Base-by-base conservation (phyloP, 2,113 vertebrate species). In the Zosterops hypoxanthus region DNA sequence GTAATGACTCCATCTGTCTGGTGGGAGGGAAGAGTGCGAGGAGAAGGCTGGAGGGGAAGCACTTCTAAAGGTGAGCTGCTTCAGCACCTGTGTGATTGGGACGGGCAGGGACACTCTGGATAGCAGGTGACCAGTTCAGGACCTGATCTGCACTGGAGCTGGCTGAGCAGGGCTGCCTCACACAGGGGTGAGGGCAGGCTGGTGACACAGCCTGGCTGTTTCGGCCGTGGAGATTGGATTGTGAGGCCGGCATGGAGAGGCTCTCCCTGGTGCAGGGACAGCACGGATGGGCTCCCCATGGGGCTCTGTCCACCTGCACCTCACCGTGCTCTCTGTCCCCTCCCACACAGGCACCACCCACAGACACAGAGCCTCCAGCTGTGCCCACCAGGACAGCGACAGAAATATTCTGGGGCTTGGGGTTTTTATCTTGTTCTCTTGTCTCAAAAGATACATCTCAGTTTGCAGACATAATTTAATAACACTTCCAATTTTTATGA, bases 401-500 rank as follows among this genome's bases (percentile, higher is more conserved):
- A 57, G 29, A 83, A 85, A 49, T 29, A 15, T 52, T 42, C 69
- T 26, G 64, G 36, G 36, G 5, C 6, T 85, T 19, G 12, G 24
- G 4, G 20, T 52, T 71, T 94, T 79, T 5, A 36, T 64, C 36
- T 11, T 5, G 5, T 55, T 78, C 19, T 55, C 28, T 50, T 20
- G 11, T 71, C 50, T 82, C 61, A 73, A 92, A 94, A 75, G 66
- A 93, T 59, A 76, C 33, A 49, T 63, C 59, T 93, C 76, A 18
- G 22, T 63, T 86, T 73, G 70, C 77, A 93, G 87, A 60, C 52
- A 44, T 78, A 91, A 86, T 75, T 93, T 88, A 95, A 76, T 77
- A 92, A 82, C 63, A 65, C 39, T 92, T 94, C 55, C 25, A 82
- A 86, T 77, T 94, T 96, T 96, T 95, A 97, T 92, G 88, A 95